A percentile compares a stretch with the other conserved stretches of the same genome.
phyloP scores from a whole-genome alignment of 2,797 vertebrate genomes.

The Glossophaga mutica region DNA sequence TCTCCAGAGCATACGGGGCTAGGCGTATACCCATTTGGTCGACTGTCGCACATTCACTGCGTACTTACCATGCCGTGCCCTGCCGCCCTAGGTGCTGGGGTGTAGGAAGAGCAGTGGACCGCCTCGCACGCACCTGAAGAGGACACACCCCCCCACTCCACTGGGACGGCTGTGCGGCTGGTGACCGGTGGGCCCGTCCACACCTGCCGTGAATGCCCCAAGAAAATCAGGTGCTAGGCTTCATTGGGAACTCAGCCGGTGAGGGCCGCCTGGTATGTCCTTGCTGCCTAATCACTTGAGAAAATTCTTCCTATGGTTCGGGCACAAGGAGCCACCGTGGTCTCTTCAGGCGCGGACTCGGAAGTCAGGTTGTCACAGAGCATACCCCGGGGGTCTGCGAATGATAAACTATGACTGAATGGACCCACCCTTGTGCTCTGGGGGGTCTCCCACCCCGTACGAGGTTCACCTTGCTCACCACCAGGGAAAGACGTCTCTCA shows the following conservation, averaged over 20 bases:
- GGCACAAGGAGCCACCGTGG: neutral
- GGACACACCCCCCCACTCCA: neutral
- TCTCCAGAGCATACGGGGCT: neutral
- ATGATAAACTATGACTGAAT: too few species aligned
- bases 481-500: too few species aligned
- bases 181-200: neutral
- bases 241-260: neutral
- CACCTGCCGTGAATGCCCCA: neutral
- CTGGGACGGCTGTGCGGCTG: fast-evolving
- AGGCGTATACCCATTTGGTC: neutral
- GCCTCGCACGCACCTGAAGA: neutral
- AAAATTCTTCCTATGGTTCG: neutral
- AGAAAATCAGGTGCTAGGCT: neutral
- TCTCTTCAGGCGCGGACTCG: neutral
- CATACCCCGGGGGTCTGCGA: too few species aligned
- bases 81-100: fast-evolving
- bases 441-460: too few species aligned
- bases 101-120: neutral
- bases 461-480: too few species aligned
- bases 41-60: neutral
- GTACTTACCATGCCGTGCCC: neutral
- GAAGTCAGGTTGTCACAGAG: neutral
- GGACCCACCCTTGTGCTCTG: too few species aligned
- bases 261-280: neutral
- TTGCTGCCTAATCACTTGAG: too few species aligned